Evolutionary conservation across 2,888 invertebrate species (phyloP), one percentile per base, ranked within the genome.

Genomic region (Esperia sulphurella): DNA sequence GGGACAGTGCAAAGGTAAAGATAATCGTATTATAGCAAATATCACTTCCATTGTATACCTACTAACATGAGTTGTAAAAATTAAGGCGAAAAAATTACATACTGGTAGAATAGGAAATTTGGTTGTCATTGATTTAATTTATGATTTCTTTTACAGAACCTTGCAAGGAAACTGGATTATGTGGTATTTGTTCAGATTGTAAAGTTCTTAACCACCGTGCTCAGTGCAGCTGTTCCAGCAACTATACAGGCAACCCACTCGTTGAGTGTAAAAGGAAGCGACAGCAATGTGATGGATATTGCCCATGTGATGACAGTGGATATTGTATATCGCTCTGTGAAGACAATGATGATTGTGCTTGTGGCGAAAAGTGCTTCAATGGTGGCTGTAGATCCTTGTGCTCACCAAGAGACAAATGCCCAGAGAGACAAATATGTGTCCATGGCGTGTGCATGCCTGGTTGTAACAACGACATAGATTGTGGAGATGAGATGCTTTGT

Each of bases 141-240:
- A 21, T 21, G 21, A 21, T 21, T 21, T 52, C 52, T 48, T 55
- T 78, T 82, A 46, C 69, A 94, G 95, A 94, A 91, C 96, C 97
- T 8, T 97, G 97, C 67, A 92, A 93, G 58, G 92, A 92, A 48
- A 91, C 90, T 9, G 92, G 92, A 45, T 91, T 93, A 45, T 97
- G 97, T 73, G 97, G 97, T 42, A 91, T 93, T 42, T 97, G 97
- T 73, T 95, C 97, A 13, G 92, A 93, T 45, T 97, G 97, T 66
- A 91, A 92, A 65, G 96, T 96, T 3, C 91, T 94, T 47, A 95
- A 95, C 74, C 97, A 97, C 70, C 93, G 95, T 29, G 94, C 95
- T 0, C 95, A 96, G 68, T 97, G 97, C 71, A 95, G 94, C 68
- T 97, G 97, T 64, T 94, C 96, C 2, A 87, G 92, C 43, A 94